These are phyloP conservation scores for Delphinus delphis DNA, from an alignment of 2,113 vertebrate species.

Conservation along the genomic window DNA sequence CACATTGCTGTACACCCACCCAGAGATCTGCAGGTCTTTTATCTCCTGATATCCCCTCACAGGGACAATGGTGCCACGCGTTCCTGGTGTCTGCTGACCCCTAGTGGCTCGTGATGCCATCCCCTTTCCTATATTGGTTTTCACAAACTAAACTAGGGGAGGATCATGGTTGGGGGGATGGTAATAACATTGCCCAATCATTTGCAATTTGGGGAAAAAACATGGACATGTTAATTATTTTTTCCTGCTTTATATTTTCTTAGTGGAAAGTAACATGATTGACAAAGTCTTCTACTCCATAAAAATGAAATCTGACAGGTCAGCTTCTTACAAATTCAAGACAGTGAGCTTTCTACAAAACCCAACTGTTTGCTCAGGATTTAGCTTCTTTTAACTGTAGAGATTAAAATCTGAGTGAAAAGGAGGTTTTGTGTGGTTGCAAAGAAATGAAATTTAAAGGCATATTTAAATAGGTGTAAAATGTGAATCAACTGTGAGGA, in stretches of 20 bases:
- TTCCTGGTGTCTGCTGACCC: slow-evolving; percentile 61
- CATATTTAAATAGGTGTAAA: slow-evolving; percentile 41
- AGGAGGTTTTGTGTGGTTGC: not conserved
- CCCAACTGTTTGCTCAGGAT: not conserved
- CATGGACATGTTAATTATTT: not conserved
- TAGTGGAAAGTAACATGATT: not conserved
- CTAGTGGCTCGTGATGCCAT: slow-evolving; percentile 30
- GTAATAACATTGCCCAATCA: not conserved
- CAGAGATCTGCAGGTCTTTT: not conserved
- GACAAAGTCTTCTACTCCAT: not conserved
- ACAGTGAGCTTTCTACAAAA: not conserved
- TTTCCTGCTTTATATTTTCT: not conserved
- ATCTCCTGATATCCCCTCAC: not conserved
- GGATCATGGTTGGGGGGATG: not conserved
- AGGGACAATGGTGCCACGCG: not conserved
- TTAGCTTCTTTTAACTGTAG: not conserved
- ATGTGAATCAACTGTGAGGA: slow-evolving; percentile 54
- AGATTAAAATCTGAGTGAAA: slow-evolving; percentile 28
- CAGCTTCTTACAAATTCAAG: not conserved
- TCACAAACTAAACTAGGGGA: not conserved
- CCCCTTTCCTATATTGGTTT: not conserved
- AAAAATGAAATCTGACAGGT: not conserved
- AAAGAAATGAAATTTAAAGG: slow-evolving; percentile 36
- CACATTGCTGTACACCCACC: not conserved
- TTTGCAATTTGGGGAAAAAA: not conserved